Evolutionary conservation across 2,113 vertebrate species (phyloP).

Genomic region (Corvus cornix): DNA sequence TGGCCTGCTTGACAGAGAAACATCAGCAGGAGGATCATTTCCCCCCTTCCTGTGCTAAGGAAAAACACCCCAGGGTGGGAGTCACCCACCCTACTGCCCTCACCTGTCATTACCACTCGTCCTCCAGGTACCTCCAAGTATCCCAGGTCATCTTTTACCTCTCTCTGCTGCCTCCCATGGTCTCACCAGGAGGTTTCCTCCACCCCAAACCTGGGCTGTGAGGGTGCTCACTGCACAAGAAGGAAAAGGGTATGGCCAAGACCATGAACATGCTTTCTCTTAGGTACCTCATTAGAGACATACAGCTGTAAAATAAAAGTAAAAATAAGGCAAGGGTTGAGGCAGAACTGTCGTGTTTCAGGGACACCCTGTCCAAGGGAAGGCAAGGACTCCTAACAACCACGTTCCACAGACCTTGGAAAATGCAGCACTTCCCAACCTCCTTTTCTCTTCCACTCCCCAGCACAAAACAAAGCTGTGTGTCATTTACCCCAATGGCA

Average conservation of each 20-base stretch:
- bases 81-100: background rate
- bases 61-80: background rate
- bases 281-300: background rate
- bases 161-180: background rate
- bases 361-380: background rate
- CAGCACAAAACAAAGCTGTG: background rate
- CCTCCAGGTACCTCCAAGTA: background rate
- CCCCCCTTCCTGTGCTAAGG: background rate
- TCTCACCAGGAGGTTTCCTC: background rate
- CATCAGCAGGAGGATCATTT: background rate
- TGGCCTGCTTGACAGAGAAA: background rate
- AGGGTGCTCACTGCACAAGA: fast-evolving
- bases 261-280: fast-evolving
- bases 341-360: background rate
- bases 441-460: background rate
- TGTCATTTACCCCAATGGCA: background rate
- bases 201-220: background rate
- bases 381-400: fast-evolving
- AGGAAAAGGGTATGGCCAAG: background rate
- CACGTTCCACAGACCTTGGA: fast-evolving
- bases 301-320: background rate
- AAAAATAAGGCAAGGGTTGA: background rate
- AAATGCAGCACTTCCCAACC: background rate
- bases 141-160: background rate
- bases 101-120: too few species aligned